Base-by-base conservation (phyloP, 2,113 vertebrate genomes). In the Leptocoma aspasia region DNA sequence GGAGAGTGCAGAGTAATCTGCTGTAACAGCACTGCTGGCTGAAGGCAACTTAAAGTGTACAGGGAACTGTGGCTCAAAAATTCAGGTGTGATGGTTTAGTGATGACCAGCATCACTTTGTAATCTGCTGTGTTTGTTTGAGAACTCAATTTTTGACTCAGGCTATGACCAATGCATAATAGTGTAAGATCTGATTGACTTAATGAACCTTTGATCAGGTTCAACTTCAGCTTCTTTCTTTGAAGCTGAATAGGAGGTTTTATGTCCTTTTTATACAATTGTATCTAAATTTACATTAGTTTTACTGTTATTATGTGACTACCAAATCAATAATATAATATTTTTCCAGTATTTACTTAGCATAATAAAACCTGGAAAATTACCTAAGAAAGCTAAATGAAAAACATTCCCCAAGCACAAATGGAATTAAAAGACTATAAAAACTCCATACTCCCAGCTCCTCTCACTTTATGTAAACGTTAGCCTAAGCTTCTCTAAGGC, bases 291-390 rank as follows among this genome's bases (percentile, higher is more conserved):
- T 88, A 37, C 35, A 33, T 59, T 52, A 39, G 10, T 39, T 93
- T 79, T 90, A n/a, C 45, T 82, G 42, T 61, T 92, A 57, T 59
- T 88, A 39, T 30, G 39, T 93, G 82, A 44, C 57, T 89, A 75
- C 39, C 33, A 64, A 82, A 85, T 49, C 89, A 66, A 60, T 84
- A 64, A 31, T 76, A 31, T 52, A 54, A 76, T 37, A 39, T 82
- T 88, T 94, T 90, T 77, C 60, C 31, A 68, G 44, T 77, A 88
- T 92, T 95, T 94, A 90, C 69, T 64, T 39, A 89, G 20, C 31
- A 37, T 81, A 96, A 93, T 54, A 90, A 94, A 89, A 42, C 28
- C 44, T 78, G 37, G 87, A 86, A 94, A 77, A 69, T n/a, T 93
- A 80, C 63, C 60, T 61, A 10, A 83, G 31, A 88, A 85, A 61